Evolutionary conservation across 2,888 invertebrate species (phyloP).

Genomic region (Napeogenes sylphis): DNA sequence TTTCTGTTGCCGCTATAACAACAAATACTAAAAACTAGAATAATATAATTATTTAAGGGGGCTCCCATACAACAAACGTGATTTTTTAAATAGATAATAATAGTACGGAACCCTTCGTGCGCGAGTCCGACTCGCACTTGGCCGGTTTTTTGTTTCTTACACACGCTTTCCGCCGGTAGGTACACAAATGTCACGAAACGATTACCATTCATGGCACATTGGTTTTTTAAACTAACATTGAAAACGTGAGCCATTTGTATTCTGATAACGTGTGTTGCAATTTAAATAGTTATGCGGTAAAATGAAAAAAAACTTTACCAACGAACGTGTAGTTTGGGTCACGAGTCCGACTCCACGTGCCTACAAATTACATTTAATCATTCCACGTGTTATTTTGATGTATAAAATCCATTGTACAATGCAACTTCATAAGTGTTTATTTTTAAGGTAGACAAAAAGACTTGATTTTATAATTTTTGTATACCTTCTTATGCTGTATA

Average conservation of each 20-base stretch:
- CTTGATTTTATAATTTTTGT: too few species aligned
- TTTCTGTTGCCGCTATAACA: too few species aligned
- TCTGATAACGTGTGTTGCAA: conserved; percentile 24
- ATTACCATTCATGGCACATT: conserved; percentile 17
- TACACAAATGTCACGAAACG: conserved; percentile 19
- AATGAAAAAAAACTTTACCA: conserved; percentile 18
- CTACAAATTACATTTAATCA: conserved; percentile 10
- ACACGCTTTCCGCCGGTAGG: conserved; percentile 5
- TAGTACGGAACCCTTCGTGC: too few species aligned
- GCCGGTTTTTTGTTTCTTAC: too few species aligned
- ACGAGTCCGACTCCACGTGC: conserved; percentile 11
- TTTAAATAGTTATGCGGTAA: conserved; percentile 25
- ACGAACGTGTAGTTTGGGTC: conserved; percentile 11
- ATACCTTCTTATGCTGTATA: too few species aligned
- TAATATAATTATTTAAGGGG: too few species aligned
- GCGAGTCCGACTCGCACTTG: too few species aligned
- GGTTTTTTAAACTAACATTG: conserved; percentile 18
- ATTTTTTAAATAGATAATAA: too few species aligned
- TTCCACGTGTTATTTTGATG: neutral
- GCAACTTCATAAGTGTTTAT: neutral
- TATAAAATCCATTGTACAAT: neutral
- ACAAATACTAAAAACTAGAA: too few species aligned
- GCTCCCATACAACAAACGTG: too few species aligned
- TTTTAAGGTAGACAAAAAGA: too few species aligned
- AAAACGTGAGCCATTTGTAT: conserved; percentile 29